Evolutionary conservation across 2,888 invertebrate genomes (phyloP).

Genomic region (Buathra laborator): DNA sequence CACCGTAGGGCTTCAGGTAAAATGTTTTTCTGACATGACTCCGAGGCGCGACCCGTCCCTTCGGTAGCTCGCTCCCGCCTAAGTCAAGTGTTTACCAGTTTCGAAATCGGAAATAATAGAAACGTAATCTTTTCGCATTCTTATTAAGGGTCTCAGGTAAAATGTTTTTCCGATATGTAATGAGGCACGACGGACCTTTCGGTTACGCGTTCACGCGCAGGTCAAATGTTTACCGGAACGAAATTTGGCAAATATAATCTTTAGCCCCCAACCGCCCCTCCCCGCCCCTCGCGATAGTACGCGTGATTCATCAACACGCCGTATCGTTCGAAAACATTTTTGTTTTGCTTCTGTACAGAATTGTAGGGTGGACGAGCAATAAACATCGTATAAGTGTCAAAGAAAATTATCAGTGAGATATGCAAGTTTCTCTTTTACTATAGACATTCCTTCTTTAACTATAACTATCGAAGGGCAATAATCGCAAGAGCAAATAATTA

Average conservation of each 20-base stretch:
- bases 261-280: neutral
- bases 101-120: slow-evolving; percentile 1
- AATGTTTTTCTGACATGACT: slow-evolving; percentile 59
- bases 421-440: neutral
- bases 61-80: slow-evolving; percentile 12
- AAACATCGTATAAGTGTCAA: too few relatives aligned
- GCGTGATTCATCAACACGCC: slow-evolving; percentile 49
- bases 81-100: slow-evolving; percentile 68
- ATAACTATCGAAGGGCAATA: neutral
- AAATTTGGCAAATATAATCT: slow-evolving; percentile 25
- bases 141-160: slow-evolving; percentile 52
- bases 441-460: neutral
- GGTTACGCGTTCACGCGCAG: slow-evolving; percentile 33
- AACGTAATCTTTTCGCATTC: slow-evolving; percentile 17
- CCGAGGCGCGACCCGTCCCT: slow-evolving; percentile 19
- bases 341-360: neutral
- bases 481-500: neutral
- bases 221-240: slow-evolving; percentile 65
- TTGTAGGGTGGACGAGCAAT: too few relatives aligned
- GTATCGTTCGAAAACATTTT: slow-evolving; percentile 1
- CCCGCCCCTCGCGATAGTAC: slow-evolving; percentile 7
- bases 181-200: slow-evolving; percentile 9
- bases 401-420: too few relatives aligned
- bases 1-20: slow-evolving; percentile 53
- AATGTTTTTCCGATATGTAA: slow-evolving; percentile 59